Evolutionary conservation across 2,888 invertebrate genomes (phyloP).

Genomic region (Drosophila affinis): DNA sequence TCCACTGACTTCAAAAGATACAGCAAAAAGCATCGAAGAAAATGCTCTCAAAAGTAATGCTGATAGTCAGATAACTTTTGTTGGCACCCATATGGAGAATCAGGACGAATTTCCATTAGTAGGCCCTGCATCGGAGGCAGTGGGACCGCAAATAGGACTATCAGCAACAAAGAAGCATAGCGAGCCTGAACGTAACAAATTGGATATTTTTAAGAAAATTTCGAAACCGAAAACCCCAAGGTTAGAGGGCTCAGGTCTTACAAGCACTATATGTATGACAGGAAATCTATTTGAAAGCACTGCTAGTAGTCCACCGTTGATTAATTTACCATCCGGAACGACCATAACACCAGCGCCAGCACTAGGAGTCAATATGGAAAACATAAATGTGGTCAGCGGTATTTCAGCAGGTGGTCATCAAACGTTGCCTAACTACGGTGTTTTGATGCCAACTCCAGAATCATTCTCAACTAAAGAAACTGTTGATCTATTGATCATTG

Average conservation of each 20-base stretch:
- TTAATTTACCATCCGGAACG: constrained; percentile 82
- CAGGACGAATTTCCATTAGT: neutral
- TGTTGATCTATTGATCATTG: constrained; percentile 19
- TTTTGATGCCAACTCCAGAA: neutral
- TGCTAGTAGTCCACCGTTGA: constrained; percentile 54
- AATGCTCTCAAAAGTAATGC: neutral
- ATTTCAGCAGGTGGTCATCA: neutral
- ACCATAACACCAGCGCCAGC: constrained; percentile 81
- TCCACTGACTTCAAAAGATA: neutral
- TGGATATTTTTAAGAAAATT: constrained; percentile 94
- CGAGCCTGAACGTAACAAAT: constrained; percentile 93
- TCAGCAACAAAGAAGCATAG: constrained; percentile 85
- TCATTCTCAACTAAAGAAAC: neutral
- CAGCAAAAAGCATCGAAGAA: neutral
- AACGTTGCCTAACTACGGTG: neutral
- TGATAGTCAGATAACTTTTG: neutral
- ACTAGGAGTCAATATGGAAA: constrained; percentile 15
- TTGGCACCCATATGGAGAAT: neutral
- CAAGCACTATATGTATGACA: constrained; percentile 4
- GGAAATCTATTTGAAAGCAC: constrained; percentile 29
- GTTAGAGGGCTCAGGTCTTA: constrained; percentile 43
- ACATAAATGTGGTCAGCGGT: neutral
- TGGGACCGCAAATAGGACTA: neutral
- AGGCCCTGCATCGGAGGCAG: neutral
- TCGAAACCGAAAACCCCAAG: constrained; percentile 84